Percentiles rank a stretch among this genome's conserved stretches.
Evolutionary conservation across 2,113 vertebrate species (phyloP).

Genomic region (Sorex araneus): DNA sequence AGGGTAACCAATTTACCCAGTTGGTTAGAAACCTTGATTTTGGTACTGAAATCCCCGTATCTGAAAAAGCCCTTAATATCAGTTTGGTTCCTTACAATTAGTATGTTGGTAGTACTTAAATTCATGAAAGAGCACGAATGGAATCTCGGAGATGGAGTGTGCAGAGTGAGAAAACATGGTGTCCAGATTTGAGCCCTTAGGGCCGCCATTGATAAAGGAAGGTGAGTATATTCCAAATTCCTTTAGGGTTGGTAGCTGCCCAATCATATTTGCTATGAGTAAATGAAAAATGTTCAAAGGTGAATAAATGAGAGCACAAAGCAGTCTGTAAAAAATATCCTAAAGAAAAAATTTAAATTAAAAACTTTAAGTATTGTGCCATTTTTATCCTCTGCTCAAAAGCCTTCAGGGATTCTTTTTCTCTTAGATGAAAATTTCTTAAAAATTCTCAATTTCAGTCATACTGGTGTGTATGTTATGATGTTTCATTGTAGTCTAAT

Average conservation of each 20-base stretch:
- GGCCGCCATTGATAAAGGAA: too few species aligned
- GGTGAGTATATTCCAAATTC: not conserved
- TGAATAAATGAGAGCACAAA: not conserved
- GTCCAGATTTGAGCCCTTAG: not conserved
- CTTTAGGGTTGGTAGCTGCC: not conserved
- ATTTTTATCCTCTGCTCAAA: not conserved
- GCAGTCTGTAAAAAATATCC: not conserved
- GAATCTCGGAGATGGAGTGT: not conserved
- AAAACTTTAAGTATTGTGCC: not conserved
- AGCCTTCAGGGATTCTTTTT: not conserved
- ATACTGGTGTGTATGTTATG: not conserved
- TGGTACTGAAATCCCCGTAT: not conserved
- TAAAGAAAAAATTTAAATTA: not conserved
- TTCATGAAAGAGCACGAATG: not conserved
- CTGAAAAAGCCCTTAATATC: not conserved
- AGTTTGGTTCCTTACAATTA: not conserved
- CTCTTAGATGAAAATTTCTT: not conserved
- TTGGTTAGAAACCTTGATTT: slow-evolving; percentile 24
- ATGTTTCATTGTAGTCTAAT: not conserved
- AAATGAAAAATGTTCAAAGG: slow-evolving; percentile 7
- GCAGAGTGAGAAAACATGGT: not conserved
- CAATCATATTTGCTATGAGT: not conserved
- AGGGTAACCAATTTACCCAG: not conserved
- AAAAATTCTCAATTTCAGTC: slow-evolving; percentile 29
- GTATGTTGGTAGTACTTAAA: not conserved